Conservation (phyloP, 2,888 invertebrate species). For the Lithodes maja region DNA sequence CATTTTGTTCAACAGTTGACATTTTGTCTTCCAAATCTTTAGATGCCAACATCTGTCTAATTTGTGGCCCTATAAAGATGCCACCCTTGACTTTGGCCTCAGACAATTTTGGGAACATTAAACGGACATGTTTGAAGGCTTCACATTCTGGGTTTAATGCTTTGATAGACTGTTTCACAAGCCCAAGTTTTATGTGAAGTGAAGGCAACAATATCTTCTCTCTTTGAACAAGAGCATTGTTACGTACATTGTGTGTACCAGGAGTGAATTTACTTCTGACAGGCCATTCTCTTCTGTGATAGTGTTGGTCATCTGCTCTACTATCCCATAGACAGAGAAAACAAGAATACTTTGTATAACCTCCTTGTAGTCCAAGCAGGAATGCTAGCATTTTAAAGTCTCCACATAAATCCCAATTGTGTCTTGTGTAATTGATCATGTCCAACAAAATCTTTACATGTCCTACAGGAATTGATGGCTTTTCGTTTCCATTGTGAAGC, state of each 20-base stretch:
- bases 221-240: conserved; percentile 12
- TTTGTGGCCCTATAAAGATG: conserved; percentile 55
- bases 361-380: conserved; percentile 3
- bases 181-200: conserved; percentile 24
- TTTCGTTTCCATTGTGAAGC: too few relatives aligned
- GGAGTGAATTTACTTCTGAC: not conserved
- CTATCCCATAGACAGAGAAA: conserved; percentile 36
- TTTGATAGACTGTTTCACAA: conserved; percentile 32
- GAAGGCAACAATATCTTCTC: conserved; percentile 7
- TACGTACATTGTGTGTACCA: not conserved
- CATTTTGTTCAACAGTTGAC: conserved; percentile 31
- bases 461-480: too few relatives aligned
- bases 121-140: conserved; percentile 21
- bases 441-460: too few relatives aligned
- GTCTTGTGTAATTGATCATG: too few relatives aligned
- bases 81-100: conserved; percentile 40
- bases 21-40: conserved; percentile 41
- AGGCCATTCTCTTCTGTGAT: conserved; percentile 21
- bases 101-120: conserved; percentile 18
- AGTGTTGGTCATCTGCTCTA: conserved; percentile 23
- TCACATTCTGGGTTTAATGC: conserved; percentile 16
- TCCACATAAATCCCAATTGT: too few relatives aligned
- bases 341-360: conserved; percentile 16
- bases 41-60: conserved; percentile 51
- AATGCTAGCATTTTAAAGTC: not conserved